Percentiles rank a stretch among this genome's conserved stretches.
These are phyloP conservation scores for Semnornis frantzii DNA, from an alignment of 2,113 vertebrate species.

Conservation along the genomic window DNA sequence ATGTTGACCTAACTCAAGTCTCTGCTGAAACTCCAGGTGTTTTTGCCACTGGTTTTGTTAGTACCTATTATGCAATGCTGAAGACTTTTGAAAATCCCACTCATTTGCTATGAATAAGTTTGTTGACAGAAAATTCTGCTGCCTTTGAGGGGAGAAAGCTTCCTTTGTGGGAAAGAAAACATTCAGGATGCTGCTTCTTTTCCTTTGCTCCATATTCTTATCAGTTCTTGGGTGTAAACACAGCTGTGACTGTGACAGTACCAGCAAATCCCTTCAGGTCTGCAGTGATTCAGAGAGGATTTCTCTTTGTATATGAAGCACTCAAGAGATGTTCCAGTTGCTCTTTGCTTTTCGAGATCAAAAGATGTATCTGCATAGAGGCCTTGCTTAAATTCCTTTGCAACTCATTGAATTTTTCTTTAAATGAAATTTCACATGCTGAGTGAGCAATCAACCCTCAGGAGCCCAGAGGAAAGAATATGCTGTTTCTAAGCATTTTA, in stretches of 20 bases:
- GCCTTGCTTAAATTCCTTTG: constrained; percentile 27
- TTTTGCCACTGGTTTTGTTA: background rate
- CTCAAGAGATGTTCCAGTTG: background rate
- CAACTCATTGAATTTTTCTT: constrained; percentile 45
- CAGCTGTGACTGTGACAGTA: background rate
- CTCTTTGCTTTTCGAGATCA: constrained; percentile 14
- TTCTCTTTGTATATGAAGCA: background rate
- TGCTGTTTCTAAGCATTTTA: background rate
- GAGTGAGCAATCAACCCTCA: constrained; percentile 21
- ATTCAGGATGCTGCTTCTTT: background rate
- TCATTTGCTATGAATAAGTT: background rate
- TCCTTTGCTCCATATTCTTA: background rate
- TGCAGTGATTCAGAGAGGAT: background rate
- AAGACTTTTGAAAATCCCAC: background rate
- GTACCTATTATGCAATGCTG: background rate
- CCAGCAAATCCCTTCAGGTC: background rate
- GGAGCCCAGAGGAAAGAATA: constrained; percentile 12
- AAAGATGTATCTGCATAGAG: background rate
- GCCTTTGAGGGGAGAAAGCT: background rate
- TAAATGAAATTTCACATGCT: constrained; percentile 47
- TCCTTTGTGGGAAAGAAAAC: background rate
- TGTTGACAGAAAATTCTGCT: background rate
- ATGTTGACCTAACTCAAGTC: background rate
- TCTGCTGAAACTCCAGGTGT: background rate
- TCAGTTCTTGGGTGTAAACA: background rate